These are phyloP conservation scores for Chelonia mydas DNA, from an alignment of 2,797 vertebrate genomes.

Conservation along the genomic window DNA sequence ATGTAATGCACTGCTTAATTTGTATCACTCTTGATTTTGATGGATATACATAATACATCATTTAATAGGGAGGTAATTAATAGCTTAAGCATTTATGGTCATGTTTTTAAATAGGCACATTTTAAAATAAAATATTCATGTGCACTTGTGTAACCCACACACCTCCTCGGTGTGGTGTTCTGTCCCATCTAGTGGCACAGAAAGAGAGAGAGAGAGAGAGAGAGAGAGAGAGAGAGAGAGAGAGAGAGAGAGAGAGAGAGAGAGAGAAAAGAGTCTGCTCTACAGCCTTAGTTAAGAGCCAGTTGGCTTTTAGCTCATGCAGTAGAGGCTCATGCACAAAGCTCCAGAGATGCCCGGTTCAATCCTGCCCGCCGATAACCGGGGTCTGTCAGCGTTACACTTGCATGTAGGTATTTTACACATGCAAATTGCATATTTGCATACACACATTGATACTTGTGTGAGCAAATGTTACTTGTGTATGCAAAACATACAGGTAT, in stretches of 20 bases:
- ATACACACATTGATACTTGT: neutral
- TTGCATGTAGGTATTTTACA: neutral
- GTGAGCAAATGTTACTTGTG: neutral
- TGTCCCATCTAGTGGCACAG: too few relatives aligned
- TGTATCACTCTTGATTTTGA: neutral
- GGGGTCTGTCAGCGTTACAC: too few relatives aligned
- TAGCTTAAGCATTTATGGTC: neutral
- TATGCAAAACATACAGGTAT: neutral
- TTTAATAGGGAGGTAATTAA: neutral
- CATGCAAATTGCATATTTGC: neutral
- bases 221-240: too few relatives aligned
- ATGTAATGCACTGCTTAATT: neutral
- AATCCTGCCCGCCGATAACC: too few relatives aligned
- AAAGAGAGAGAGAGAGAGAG: too few relatives aligned
- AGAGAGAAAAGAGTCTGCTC: too few relatives aligned
- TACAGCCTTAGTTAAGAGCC: too few relatives aligned
- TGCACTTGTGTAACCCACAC: neutral
- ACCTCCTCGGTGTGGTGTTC: too few relatives aligned
- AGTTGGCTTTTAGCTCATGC: too few relatives aligned
- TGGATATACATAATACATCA: neutral
- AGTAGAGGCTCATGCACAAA: too few relatives aligned
- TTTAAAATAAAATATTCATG: neutral
- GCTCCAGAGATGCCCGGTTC: too few relatives aligned
- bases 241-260: too few relatives aligned
- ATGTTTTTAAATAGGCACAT: neutral